Percentiles rank a stretch among this genome's conserved stretches.
Conservation (phyloP, 2,797 vertebrate genomes). For the Lacerta agilis region DNA sequence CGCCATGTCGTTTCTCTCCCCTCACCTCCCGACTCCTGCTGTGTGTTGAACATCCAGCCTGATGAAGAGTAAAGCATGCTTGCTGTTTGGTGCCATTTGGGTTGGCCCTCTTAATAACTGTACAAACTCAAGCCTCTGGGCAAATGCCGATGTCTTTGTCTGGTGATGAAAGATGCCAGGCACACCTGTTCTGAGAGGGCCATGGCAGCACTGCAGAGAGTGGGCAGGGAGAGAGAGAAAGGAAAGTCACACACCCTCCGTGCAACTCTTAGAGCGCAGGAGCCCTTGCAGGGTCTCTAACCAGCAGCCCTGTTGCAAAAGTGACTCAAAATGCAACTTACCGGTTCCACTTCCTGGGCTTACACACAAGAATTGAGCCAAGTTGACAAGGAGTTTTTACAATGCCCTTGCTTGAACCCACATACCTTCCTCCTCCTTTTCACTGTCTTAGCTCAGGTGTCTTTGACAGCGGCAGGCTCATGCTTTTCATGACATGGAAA, state of each 20-base stretch:
- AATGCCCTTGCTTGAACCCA: background rate
- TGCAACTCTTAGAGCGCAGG: background rate
- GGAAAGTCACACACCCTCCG: background rate
- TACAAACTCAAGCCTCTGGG: too few relatives aligned
- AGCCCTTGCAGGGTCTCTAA: background rate
- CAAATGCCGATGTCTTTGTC: too few relatives aligned
- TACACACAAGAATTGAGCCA: background rate
- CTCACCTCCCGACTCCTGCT: too few relatives aligned
- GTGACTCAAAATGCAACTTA: background rate
- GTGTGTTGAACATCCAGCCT: too few relatives aligned
- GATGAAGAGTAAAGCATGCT: too few relatives aligned
- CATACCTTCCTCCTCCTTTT: background rate
- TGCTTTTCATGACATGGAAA: background rate
- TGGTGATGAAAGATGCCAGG: too few relatives aligned
- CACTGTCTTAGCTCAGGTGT: background rate
- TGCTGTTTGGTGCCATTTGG: too few relatives aligned
- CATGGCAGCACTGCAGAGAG: too few relatives aligned
- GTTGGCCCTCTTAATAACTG: too few relatives aligned
- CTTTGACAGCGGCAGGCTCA: background rate
- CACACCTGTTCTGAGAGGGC: too few relatives aligned
- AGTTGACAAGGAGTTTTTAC: background rate
- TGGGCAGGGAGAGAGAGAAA: background rate
- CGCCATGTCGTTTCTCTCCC: too few relatives aligned
- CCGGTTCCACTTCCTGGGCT: background rate
- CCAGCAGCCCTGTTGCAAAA: background rate